Evolutionary conservation across 2,888 invertebrate species (phyloP), one percentile per base, ranked within the genome.

Genomic region (Lasiommata megera): DNA sequence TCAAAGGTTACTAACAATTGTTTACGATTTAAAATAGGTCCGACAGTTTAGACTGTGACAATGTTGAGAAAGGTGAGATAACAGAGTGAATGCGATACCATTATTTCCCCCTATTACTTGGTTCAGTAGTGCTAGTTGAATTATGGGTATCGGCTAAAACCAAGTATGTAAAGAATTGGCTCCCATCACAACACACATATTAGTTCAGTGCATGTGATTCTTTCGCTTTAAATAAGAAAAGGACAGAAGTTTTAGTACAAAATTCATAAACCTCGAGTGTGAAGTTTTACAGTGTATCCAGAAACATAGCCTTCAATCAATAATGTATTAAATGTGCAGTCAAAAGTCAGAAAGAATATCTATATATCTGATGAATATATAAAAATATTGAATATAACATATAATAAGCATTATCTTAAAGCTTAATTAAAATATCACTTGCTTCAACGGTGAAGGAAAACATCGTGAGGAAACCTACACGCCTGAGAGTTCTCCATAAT

Each of bases 11-110:
- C 14, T 44, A 53, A 53, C 41, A 41, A 34, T 23, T 12, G 14
- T 53, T 53, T 53, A 12, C 53, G 23, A 44, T 53, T 53, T 43
- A 34, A 16, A 11, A 44, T 53, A 53, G 53, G 53, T 53, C 53
- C 53, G 53, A 53, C 53, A 53, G 5, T 53, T 44, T 53, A 53
- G 53, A 40, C 18, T 28, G 43, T 43, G 52, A 29, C 52, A 41
- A 17, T 41, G 28, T 31, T 17, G 12, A 41, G 11, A n/a, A 16
- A 52, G 52, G 52, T 52, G 52, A 52, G 52, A 52, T 8, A 16
- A 16, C 11, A 9, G 34, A 34, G 34, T 18, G 23, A 36, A 36
- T 41, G 43, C 29, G 18, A 53, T 53, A 6, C 28, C 14, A 36
- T 11, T 36, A 29, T 31, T 52, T 16, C 12, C 28, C 7, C 31